Conservation (phyloP, 2,888 invertebrate genomes). For the Microdon myrmicae region DNA sequence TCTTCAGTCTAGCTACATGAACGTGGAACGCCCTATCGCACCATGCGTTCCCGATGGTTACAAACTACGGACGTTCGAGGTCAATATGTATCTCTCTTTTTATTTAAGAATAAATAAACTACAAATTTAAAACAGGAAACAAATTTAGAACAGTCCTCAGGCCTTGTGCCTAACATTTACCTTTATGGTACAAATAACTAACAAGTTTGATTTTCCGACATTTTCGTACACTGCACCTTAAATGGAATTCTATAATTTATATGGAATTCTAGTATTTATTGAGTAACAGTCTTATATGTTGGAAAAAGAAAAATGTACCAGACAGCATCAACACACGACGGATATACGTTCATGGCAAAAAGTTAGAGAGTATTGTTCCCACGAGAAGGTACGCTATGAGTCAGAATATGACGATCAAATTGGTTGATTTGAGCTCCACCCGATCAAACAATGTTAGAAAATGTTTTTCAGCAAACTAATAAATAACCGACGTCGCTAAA, state of each 20-base stretch:
- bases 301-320: slow-evolving; percentile 20
- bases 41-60: no score
- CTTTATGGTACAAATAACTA: slow-evolving; percentile 22
- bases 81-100: no score
- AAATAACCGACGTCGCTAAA: slow-evolving; percentile 86
- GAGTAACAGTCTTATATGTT: slow-evolving; percentile 40
- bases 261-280: no score
- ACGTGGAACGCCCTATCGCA: no score
- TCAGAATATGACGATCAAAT: slow-evolving; percentile 75
- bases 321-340: background rate
- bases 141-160: no score
- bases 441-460: slow-evolving; percentile 67
- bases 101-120: no score
- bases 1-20: no score
- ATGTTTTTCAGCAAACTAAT: slow-evolving; percentile 82
- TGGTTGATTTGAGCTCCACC: slow-evolving; percentile 59
- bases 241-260: slow-evolving; percentile 39
- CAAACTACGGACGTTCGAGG: no score
- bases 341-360: slow-evolving; percentile 90
- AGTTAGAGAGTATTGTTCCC: slow-evolving; percentile 86
- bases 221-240: slow-evolving; percentile 18
- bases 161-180: no score
- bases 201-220: slow-evolving; percentile 21
- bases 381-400: slow-evolving; percentile 82
- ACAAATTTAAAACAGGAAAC: no score